Evolutionary conservation across 1,140 invertebrate genomes (phyloP).

Genomic region (Anagrus nilaparvatae): DNA sequence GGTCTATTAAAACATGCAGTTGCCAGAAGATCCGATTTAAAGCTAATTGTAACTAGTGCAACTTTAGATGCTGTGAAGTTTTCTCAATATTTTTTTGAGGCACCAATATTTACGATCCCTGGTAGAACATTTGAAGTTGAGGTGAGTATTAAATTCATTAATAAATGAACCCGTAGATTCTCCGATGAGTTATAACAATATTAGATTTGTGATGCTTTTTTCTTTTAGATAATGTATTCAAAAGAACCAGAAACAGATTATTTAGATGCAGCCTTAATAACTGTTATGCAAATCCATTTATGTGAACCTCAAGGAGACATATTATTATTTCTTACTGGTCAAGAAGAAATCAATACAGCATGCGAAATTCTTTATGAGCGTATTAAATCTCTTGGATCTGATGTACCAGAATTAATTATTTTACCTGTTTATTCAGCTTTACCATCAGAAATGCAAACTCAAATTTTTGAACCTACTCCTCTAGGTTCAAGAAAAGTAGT

Average conservation of each 20-base stretch:
- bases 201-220: not conserved
- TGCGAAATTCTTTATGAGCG: slow-evolving; percentile 97
- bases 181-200: not conserved
- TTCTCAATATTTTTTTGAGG: slow-evolving; percentile 93
- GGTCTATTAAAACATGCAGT: slow-evolving; percentile 88
- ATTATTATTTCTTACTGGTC: slow-evolving; percentile 89
- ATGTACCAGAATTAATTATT: slow-evolving; percentile 96
- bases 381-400: slow-evolving; percentile 94
- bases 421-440: slow-evolving; percentile 95
- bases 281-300: slow-evolving; percentile 98
- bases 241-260: slow-evolving; percentile 99
- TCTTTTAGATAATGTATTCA: slow-evolving; percentile 62
- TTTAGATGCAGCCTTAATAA: slow-evolving; percentile 92
- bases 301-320: slow-evolving; percentile 94
- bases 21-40: slow-evolving; percentile 84
- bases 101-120: slow-evolving; percentile 93
- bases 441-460: slow-evolving; percentile 97
- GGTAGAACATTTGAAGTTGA: slow-evolving; percentile 96
- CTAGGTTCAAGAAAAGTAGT: slow-evolving; percentile 96
- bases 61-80: slow-evolving; percentile 98
- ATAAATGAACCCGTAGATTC: not conserved
- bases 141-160: slow-evolving; percentile 26
- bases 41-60: slow-evolving; percentile 96
- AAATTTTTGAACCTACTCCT: slow-evolving; percentile 97
- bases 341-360: slow-evolving; percentile 98